phyloP scores from a whole-genome alignment of 2,797 vertebrate species.

The Dendrocincla fuliginosa region DNA sequence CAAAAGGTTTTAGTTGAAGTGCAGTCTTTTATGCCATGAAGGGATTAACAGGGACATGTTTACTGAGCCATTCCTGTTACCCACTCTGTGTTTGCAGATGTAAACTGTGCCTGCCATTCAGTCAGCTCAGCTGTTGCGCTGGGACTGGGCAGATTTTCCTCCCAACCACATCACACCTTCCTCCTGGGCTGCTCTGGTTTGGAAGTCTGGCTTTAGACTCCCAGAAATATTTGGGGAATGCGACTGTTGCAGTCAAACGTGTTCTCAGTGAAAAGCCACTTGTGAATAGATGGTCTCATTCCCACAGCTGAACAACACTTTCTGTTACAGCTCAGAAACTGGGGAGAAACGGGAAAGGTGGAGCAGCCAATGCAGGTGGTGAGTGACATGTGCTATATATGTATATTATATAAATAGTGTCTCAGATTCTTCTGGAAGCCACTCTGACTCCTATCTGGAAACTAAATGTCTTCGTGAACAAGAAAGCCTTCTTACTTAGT shows the following conservation, averaged over 20 bases:
- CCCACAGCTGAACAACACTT: conserved; percentile 38
- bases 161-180: conserved; percentile 62
- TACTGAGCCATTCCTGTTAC: conserved; percentile 36
- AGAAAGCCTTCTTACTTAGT: neutral
- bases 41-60: conserved; percentile 57
- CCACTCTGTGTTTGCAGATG: conserved; percentile 60
- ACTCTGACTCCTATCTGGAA: neutral
- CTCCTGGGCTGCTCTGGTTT: conserved; percentile 33
- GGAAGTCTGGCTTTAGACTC: conserved; percentile 52
- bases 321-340: conserved; percentile 37
- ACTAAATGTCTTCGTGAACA: neutral
- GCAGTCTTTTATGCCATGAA: neutral
- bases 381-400: conserved; percentile 28
- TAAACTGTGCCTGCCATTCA: conserved; percentile 44
- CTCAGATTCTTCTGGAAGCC: conserved; percentile 1
- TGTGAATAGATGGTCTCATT: conserved; percentile 53
- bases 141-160: conserved; percentile 8
- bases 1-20: conserved; percentile 17
- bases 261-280: conserved; percentile 33
- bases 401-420: neutral
- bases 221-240: conserved; percentile 68
- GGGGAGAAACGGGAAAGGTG: conserved; percentile 1
- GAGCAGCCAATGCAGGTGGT: neutral
- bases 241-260: conserved; percentile 44
- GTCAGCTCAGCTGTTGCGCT: conserved; percentile 26